phyloP scores from a whole-genome alignment of 1,140 invertebrate genomes.

The Bemisia tabaci region DNA sequence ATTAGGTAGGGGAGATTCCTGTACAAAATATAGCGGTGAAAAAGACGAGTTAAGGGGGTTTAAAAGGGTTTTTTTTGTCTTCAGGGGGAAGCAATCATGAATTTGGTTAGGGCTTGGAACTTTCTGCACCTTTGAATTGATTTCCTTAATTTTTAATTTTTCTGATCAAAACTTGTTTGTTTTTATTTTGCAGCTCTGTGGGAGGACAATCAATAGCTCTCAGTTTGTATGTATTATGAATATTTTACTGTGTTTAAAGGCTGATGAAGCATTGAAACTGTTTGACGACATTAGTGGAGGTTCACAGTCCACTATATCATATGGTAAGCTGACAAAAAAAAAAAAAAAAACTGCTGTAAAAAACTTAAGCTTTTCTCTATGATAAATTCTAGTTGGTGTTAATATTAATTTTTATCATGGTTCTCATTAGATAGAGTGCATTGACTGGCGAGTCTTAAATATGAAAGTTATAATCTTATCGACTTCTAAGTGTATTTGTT shows the following conservation, averaged over 20 bases:
- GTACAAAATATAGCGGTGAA: not conserved
- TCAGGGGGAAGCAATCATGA: not conserved
- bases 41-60: not conserved
- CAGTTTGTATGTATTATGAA: not conserved
- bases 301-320: not conserved
- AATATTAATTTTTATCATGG: not conserved
- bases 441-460: not conserved
- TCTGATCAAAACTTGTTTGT: not conserved
- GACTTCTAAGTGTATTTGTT: not conserved
- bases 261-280: not conserved
- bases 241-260: not conserved
- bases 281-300: not conserved
- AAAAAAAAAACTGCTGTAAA: too few species aligned
- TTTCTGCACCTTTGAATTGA: not conserved
- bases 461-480: not conserved
- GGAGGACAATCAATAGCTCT: not conserved
- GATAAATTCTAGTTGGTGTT: not conserved
- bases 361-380: too few species aligned
- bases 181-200: not conserved
- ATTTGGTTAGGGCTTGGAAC: too few species aligned
- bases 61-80: not conserved
- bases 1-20: not conserved
- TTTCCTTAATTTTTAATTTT: not conserved
- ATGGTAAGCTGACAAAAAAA: not conserved
- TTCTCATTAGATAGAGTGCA: not conserved